Evolutionary conservation across 1,140 invertebrate genomes (phyloP).

Genomic region (Cataglyphis hispanica): DNA sequence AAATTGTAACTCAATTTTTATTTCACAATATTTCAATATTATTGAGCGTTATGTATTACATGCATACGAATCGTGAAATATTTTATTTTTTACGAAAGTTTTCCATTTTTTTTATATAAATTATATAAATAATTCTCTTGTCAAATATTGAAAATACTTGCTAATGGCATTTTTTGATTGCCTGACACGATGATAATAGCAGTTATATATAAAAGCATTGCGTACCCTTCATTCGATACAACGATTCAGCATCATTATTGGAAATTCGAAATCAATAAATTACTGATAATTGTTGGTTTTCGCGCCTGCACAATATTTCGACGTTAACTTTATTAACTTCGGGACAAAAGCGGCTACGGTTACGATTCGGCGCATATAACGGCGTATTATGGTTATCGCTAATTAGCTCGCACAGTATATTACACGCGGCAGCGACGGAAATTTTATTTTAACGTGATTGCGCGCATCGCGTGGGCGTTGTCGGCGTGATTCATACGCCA

Average conservation of each 20-base stretch:
- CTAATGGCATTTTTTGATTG: constrained; percentile 12
- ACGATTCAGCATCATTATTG: constrained; percentile 33
- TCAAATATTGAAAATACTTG: not conserved
- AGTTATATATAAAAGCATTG: not conserved
- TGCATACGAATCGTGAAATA: not conserved
- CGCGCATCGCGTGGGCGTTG: constrained; percentile 26
- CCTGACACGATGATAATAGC: not conserved
- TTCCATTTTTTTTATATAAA: not conserved
- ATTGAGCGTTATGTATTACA: not conserved
- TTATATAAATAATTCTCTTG: not conserved
- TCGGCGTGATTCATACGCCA: constrained; percentile 31
- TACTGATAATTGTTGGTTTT: constrained; percentile 38
- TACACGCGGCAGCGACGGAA: constrained; percentile 16
- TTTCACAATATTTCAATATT: not conserved
- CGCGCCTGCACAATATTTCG: not conserved
- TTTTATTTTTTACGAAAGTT: not conserved
- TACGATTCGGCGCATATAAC: constrained; percentile 10
- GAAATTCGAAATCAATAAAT: constrained; percentile 18
- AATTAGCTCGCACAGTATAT: constrained; percentile 53
- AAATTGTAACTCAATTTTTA: constrained; percentile 15
- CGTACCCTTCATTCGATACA: not conserved
- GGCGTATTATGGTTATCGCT: constrained; percentile 44
- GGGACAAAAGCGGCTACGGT: constrained; percentile 19
- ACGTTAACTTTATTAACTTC: constrained; percentile 43
- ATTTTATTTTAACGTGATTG: constrained; percentile 55